Evolutionary conservation across 2,113 vertebrate species (phyloP), one percentile per base, ranked within the genome.

Genomic region (Gopherus evgoodei): DNA sequence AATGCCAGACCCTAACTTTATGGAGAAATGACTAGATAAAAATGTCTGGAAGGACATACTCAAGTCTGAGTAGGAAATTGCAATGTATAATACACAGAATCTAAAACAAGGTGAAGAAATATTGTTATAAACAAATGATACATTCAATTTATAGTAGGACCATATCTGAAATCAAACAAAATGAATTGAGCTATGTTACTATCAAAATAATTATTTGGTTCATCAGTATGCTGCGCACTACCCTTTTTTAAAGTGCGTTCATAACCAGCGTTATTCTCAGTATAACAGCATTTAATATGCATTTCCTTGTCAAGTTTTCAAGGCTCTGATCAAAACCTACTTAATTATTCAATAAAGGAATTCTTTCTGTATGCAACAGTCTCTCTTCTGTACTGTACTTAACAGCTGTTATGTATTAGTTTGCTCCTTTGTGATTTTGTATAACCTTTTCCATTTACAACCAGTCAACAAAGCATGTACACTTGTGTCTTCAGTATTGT

Each of bases 351-450:
- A 81, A 11, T 65, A 42, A 81, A 27, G 38, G 49, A 65, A 44
- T 81, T 59, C 44, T 78, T 59, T 56, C n/a, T 47, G 19, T 62
- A 88, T 25, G 42, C 22, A 69, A 24, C 35, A 47, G 16, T 57
- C 42, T 57, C n/a, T 5, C 53, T 59, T 29, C 54, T 57, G 38
- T 54, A 10, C 25, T 31, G n/a, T 47, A 44, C 38, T 44, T 49
- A 83, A 29, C 38, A 83, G 54, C 81, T 44, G 54, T 44, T 83
- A 57, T 7, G 24, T 59, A 2, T 59, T 19, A 57, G 8, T 83
- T 2, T 0, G 83, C 42, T n/a, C 82, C 54, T 5, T 53, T 14
- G 7, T 16, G 75, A 11, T n/a, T 2, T 22, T 21, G 35, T 2
- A 47, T 38, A 19, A 76, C 6, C 1, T 14, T 83, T n/a, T 44